A percentile compares a stretch with the other conserved stretches of the same genome.
Evolutionary conservation across 92 coral and sea anemone genomes (phyloP).

Genomic region (Heteractis magnifica): DNA sequence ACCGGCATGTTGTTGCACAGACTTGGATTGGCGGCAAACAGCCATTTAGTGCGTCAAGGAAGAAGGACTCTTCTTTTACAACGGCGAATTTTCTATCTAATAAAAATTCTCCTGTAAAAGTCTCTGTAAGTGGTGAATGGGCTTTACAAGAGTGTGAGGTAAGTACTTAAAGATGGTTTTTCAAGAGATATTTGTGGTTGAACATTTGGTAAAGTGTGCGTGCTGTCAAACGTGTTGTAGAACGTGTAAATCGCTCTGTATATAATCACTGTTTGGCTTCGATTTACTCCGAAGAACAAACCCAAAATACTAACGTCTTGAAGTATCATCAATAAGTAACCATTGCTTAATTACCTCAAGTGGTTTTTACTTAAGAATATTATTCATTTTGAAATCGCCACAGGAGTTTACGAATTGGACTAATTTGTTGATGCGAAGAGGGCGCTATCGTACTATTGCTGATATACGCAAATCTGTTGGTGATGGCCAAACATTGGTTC

Average conservation of each 20-base stretch:
- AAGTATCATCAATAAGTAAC: conserved; percentile 5
- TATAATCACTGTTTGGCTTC: not conserved
- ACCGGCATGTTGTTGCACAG: conserved; percentile 68
- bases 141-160: conserved; percentile 87
- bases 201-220: not conserved
- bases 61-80: conserved; percentile 51
- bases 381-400: conserved; percentile 6
- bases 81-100: conserved; percentile 56
- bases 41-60: conserved; percentile 50
- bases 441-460: conserved; percentile 67
- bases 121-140: conserved; percentile 91
- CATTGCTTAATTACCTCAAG: not conserved
- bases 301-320: conserved; percentile 13
- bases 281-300: conserved; percentile 1
- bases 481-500: conserved; percentile 86
- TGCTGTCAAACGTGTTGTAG: not conserved
- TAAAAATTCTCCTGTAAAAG: conserved; percentile 79
- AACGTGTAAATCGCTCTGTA: conserved; percentile 9
- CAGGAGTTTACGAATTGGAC: conserved; percentile 95
- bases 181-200: not conserved
- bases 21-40: conserved; percentile 61
- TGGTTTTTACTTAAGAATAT: not conserved
- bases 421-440: conserved; percentile 71
- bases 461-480: conserved; percentile 90
- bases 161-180: conserved; percentile 2